phyloP scores from a whole-genome alignment of 2,888 invertebrate species.

The Pseudeuparius sepicola region DNA sequence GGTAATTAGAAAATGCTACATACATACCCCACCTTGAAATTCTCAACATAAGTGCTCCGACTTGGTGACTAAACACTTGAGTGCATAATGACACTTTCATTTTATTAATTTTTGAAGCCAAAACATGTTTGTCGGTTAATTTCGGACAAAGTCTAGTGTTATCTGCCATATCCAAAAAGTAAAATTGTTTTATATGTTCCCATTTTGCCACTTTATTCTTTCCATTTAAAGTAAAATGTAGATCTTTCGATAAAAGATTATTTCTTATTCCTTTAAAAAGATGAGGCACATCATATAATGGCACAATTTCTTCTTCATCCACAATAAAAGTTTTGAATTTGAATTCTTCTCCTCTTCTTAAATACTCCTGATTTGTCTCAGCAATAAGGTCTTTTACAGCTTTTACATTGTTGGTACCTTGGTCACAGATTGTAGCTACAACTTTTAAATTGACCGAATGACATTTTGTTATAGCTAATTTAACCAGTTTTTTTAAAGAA shows the following conservation, averaged over 20 bases:
- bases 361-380: conserved; percentile 2
- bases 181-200: conserved; percentile 19
- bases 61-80: conserved; percentile 21
- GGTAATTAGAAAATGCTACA: not conserved
- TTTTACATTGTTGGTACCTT: conserved; percentile 8
- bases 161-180: conserved; percentile 16
- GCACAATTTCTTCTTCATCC: conserved; percentile 9
- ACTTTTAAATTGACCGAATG: conserved; percentile 20
- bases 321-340: conserved; percentile 1
- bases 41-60: conserved; percentile 18
- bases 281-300: conserved; percentile 14
- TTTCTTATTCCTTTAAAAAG: conserved; percentile 20
- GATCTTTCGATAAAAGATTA: conserved; percentile 13
- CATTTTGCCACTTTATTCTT: conserved; percentile 14
- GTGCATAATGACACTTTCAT: conserved; percentile 20
- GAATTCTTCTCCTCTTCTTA: not conserved
- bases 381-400: conserved; percentile 5
- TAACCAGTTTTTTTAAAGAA: conserved; percentile 16
- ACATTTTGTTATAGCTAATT: conserved; percentile 17
- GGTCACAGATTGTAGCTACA: conserved; percentile 21
- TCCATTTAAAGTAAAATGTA: conserved; percentile 12
- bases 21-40: conserved; percentile 18
- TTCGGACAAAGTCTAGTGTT: conserved; percentile 15
- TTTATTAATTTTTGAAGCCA: conserved; percentile 19
- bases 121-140: conserved; percentile 18